Percentiles rank a stretch among this genome's conserved stretches.
Evolutionary conservation across 2,888 invertebrate species (phyloP).

Genomic region (Amaurobius ferox): DNA sequence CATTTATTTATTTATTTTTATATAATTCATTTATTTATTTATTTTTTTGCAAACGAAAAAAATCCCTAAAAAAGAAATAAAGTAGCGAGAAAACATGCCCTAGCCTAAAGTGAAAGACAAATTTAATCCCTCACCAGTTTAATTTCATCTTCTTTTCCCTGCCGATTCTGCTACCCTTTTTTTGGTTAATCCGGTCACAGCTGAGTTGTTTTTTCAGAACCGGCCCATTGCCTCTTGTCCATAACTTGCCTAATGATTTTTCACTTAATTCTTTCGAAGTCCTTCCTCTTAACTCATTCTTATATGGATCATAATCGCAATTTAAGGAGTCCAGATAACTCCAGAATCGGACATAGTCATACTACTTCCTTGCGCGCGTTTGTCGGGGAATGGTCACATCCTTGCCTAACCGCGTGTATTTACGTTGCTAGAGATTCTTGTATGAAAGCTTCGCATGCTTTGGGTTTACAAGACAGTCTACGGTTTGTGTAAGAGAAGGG

Average conservation of each 20-base stretch:
- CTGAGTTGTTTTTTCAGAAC: not conserved
- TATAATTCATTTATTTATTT: not conserved
- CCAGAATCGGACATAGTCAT: not conserved
- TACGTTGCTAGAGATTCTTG: conserved; percentile 49
- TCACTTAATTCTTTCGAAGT: no score
- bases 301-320: no score
- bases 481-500: not conserved
- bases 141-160: conserved; percentile 58
- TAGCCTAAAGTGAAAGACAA: conserved; percentile 1
- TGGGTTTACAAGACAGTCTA: conserved; percentile 34
- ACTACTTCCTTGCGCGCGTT: conserved; percentile 1
- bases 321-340: no score
- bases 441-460: conserved; percentile 55
- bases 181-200: not conserved
- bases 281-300: no score
- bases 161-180: not conserved
- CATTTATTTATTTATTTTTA: not conserved
- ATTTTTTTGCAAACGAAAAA: not conserved
- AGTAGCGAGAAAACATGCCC: not conserved
- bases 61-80: conserved; percentile 11
- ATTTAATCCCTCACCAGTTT: conserved; percentile 51
- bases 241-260: no score
- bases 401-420: conserved; percentile 34
- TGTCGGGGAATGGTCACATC: conserved; percentile 15
- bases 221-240: not conserved